phyloP scores from a whole-genome alignment of 2,888 invertebrate species.

The Oscheius sp. region DNA sequence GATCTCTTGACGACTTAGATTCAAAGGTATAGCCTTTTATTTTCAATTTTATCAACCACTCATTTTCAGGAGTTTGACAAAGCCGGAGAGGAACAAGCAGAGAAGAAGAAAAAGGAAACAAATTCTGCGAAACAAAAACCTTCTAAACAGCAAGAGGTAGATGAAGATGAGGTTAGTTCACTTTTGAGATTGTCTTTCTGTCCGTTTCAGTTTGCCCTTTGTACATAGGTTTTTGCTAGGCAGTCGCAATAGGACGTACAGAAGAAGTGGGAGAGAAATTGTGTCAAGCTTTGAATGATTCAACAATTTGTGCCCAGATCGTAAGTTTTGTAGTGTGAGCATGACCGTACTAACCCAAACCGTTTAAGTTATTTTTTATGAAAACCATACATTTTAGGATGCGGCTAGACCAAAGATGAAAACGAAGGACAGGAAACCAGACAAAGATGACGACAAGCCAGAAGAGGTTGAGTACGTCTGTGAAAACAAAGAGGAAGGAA shows the following conservation, averaged over 20 bases:
- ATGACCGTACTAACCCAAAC: background rate
- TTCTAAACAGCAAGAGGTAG: background rate
- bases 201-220: background rate
- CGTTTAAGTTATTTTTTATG: background rate
- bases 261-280: background rate
- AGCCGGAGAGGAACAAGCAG: background rate
- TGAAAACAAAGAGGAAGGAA: constrained; percentile 18
- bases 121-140: background rate
- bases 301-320: background rate
- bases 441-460: background rate
- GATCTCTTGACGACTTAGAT: background rate
- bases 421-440: background rate
- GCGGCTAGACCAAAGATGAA: background rate
- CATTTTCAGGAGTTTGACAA: background rate
- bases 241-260: background rate
- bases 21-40: background rate
- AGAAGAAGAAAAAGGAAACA: background rate
- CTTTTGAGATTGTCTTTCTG: background rate
- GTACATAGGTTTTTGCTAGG: background rate
- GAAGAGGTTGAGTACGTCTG: background rate
- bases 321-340: background rate
- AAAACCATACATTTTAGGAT: background rate
- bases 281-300: background rate
- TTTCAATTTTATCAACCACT: background rate
- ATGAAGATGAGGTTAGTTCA: constrained; percentile 8